These are phyloP conservation scores for Spizaetus ornatus DNA, from an alignment of 2,113 vertebrate genomes.

Conservation along the genomic window DNA sequence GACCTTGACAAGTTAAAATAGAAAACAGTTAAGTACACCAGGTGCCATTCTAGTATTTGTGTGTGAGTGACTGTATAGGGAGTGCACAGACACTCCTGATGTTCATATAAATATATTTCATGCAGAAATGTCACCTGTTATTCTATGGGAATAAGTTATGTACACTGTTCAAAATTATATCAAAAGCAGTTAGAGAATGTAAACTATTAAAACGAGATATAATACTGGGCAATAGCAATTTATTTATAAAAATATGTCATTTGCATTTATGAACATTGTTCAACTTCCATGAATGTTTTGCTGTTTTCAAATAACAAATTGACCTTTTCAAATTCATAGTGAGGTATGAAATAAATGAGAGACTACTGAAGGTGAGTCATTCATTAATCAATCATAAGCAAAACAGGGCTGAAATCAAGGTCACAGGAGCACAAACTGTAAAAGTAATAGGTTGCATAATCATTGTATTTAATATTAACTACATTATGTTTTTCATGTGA, in stretches of 20 bases:
- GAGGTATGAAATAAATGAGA: conserved; percentile 80
- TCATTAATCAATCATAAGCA: conserved; percentile 82
- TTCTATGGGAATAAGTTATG: background rate
- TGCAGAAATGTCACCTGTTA: background rate
- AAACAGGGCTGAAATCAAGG: conserved; percentile 66
- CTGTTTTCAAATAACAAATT: conserved; percentile 28
- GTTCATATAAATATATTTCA: background rate
- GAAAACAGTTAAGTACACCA: background rate
- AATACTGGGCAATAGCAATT: background rate
- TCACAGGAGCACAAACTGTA: conserved; percentile 38
- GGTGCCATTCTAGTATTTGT: background rate
- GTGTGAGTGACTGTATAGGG: background rate
- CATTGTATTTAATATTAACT: conserved; percentile 76
- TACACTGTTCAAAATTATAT: background rate
- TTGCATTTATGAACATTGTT: background rate
- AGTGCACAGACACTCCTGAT: background rate
- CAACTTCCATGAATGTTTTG: conserved; percentile 18
- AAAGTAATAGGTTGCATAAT: conserved; percentile 69
- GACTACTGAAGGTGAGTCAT: conserved; percentile 72
- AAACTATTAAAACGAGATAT: background rate
- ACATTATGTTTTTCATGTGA: conserved; percentile 59
- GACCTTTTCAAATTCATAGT: conserved; percentile 79
- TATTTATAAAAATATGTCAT: background rate
- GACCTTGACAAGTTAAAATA: background rate
- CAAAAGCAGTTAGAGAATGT: background rate